A percentile compares a stretch with the other conserved stretches of the same genome.
Conservation (phyloP, 2,113 vertebrate species). For the Apteryx mantelli region DNA sequence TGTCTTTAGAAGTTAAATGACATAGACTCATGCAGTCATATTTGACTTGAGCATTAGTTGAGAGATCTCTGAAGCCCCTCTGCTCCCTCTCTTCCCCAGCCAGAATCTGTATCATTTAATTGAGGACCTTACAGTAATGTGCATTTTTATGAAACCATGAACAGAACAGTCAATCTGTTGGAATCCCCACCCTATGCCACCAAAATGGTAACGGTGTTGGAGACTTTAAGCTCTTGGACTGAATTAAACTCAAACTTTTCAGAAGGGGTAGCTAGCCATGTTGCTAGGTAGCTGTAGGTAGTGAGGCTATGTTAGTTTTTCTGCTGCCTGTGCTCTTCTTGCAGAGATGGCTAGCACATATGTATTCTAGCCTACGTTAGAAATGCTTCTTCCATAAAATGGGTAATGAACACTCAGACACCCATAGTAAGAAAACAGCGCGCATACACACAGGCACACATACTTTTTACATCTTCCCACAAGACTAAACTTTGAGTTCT, state of each 20-base stretch:
- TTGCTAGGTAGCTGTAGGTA: neutral
- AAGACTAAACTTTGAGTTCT: neutral
- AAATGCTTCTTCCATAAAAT: neutral
- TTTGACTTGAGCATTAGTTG: neutral
- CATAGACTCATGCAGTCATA: neutral
- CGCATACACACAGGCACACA: neutral
- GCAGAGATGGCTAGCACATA: neutral
- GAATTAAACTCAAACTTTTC: neutral
- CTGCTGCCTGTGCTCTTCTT: neutral
- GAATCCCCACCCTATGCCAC: neutral
- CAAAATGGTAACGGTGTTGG: neutral
- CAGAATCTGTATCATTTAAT: neutral
- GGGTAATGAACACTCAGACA: neutral
- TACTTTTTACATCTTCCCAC: neutral
- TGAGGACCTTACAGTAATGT: neutral
- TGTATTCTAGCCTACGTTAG: neutral
- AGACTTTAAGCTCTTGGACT: neutral
- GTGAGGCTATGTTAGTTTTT: neutral
- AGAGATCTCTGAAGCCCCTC: neutral
- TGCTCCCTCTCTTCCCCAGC: neutral
- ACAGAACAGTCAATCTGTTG: neutral
- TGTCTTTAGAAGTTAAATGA: neutral
- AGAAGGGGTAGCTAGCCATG: neutral
- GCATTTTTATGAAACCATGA: neutral
- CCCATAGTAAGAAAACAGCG: fast-evolving